Percentiles rank a stretch among this genome's conserved stretches.
phyloP scores from a whole-genome alignment of 2,888 invertebrate genomes.

The Incurvaria masculella region DNA sequence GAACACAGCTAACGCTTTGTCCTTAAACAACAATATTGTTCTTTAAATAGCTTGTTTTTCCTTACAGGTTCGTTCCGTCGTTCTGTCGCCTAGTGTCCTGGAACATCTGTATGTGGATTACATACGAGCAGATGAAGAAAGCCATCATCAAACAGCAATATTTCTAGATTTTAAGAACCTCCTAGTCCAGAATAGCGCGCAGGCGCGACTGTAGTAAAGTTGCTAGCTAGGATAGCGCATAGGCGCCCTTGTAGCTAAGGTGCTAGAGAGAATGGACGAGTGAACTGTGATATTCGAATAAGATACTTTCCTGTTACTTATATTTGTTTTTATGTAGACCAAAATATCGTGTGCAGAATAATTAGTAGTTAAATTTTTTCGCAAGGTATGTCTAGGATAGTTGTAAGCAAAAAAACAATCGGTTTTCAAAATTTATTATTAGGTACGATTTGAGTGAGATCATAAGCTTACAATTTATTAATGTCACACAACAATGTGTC shows the following conservation, averaged over 20 bases:
- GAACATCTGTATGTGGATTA: conserved; percentile 66
- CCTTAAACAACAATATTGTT: too few species aligned
- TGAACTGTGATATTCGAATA: neutral
- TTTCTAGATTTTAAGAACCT: conserved; percentile 1
- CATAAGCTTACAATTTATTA: conserved; percentile 23
- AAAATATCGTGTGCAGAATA: too few species aligned
- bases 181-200: neutral
- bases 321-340: too few species aligned
- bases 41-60: neutral
- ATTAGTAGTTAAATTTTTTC: too few species aligned
- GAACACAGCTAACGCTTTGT: too few species aligned
- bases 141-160: conserved; percentile 16
- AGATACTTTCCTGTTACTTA: too few species aligned
- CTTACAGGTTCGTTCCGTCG: conserved; percentile 57
- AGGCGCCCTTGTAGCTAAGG: too few species aligned
- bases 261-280: neutral
- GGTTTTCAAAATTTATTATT: neutral
- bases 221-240: too few species aligned
- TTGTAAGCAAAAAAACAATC: neutral
- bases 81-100: conserved; percentile 64
- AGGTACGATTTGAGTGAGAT: conserved; percentile 17
- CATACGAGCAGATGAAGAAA: conserved; percentile 61
- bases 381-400: conserved; percentile 8
- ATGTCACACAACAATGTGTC: conserved; percentile 14
- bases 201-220: too few species aligned